Conservation (phyloP, 2,113 vertebrate genomes). For the Lethenteron reissneri region DNA sequence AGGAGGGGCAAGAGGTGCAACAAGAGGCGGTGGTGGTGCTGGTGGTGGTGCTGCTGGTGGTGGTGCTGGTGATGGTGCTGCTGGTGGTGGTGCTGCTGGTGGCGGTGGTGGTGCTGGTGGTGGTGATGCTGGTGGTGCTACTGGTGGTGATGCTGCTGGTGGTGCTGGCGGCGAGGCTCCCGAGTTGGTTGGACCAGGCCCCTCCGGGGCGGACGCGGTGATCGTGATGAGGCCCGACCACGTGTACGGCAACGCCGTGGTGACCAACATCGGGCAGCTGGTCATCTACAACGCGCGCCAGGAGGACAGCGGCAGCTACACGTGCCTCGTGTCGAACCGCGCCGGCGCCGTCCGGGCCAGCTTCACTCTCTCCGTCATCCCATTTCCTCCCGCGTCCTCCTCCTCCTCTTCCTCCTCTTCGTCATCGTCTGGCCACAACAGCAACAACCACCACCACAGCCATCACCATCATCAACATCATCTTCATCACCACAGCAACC, state of each 20-base stretch:
- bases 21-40: too few species aligned
- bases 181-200: too few species aligned
- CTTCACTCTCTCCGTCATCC: conserved; percentile 1
- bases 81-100: too few species aligned
- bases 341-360: neutral
- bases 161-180: too few species aligned
- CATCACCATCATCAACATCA: neutral
- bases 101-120: too few species aligned
- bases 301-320: conserved; percentile 1
- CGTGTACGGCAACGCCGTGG: conserved; percentile 2
- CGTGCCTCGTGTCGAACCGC: neutral
- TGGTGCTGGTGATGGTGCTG: too few species aligned
- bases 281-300: conserved; percentile 4
- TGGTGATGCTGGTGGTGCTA: too few species aligned
- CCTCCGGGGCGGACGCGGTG: neutral
- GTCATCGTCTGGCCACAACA: too few species aligned
- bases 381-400: neutral
- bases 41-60: too few species aligned
- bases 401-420: neutral
- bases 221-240: conserved; percentile 5
- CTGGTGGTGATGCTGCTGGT: too few species aligned
- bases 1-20: too few species aligned
- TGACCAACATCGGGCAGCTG: conserved; percentile 4
- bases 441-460: too few species aligned
- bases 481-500: neutral